Evolutionary conservation across 2,888 invertebrate species (phyloP), one percentile per base, ranked within the genome.

Genomic region (Diarsia dahlii): DNA sequence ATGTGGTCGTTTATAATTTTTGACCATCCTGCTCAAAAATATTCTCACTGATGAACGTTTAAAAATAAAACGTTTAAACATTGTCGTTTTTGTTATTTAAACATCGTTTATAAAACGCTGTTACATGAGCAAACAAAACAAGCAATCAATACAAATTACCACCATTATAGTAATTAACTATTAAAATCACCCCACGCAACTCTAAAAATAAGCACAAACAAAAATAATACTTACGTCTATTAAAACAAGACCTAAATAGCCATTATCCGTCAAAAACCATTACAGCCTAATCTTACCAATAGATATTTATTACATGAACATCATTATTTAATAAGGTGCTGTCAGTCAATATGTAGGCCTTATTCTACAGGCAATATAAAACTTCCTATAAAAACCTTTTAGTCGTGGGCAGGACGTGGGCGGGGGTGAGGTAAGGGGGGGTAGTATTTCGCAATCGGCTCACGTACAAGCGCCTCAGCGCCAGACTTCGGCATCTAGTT

Each of bases 401-500:
- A 82, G 85, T 71, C 79, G 76, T 74, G 71, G 80, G 81, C 75
- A 76, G 64, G 75, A 73, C 78, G 87, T 78, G 78, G 74, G 82
- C 45, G 81, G 82, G 66, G 58, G 71, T 70, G 63, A 10, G 39
- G 50, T 20, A 10, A 34, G 8, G 65, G 69, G 78, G 76, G 80
- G 63, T 62, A 56, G 64, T 66, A 85, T 92, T 87, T 87, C 66
- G 66, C 69, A 91, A 82, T 86, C 89, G 56, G 70, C 87, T 89
- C 92, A 93, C 92, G 92, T 92, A 89, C 78, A 64, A 60, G 28
- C 77, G 48, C 79, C 78, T 82, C 71, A 84, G 78, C 87, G 87
- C 74, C 77, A 89, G 86, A 86, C 87, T 85, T 85, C 86, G 80
- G 76, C 81, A 68, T 85, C 83, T 87, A 87, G 88, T 88, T 88